Base-by-base conservation (phyloP, 2,888 invertebrate genomes). In the Ophraella communa region DNA sequence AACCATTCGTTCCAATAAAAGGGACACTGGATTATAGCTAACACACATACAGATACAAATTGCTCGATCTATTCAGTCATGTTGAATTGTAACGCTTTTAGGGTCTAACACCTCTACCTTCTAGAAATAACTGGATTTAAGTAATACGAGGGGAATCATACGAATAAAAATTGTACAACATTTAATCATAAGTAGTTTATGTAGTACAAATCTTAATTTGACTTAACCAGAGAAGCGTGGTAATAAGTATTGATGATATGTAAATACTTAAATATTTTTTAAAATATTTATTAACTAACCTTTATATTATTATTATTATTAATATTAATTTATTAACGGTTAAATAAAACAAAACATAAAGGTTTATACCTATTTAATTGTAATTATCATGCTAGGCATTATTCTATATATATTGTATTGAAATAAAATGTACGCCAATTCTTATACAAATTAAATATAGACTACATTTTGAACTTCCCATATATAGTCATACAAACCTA, bases 21-120 rank as follows among this genome's bases (percentile, higher is more conserved):
- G 66, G 69, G 70, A 64, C 64, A 64, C 58, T 64, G 72, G 74
- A 75, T 74, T 75, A 74, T 52, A 71, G 73, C 71, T 73, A 73
- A 73, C 65, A 73, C 70, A 73, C 44, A 60, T 30, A 60, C 59
- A 60, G 52, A 73, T 77, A 80, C 80, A 80, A 80, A 80, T 80
- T 79, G 77, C 75, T 75, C 72, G 73, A 77, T 78, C 77, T 74
- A 76, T 72, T 71, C 51, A 60, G 23, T 47, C n/a, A 71, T 1
- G 14, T 24, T 49, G 5, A 14, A 23, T 49, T 49, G 49, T 49
- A 49, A 49, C 23, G 49, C 74, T 69, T 75, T 74, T 74, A 78
- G 71, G 76, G 71, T 74, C 76, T 76, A 74, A 77, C 77, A 76
- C 76, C 78, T 78, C 76, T 73, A 45, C 35, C 35, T 53, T 14